phyloP scores from a whole-genome alignment of 2,888 invertebrate genomes.

The Ornithoptera alexandrae region DNA sequence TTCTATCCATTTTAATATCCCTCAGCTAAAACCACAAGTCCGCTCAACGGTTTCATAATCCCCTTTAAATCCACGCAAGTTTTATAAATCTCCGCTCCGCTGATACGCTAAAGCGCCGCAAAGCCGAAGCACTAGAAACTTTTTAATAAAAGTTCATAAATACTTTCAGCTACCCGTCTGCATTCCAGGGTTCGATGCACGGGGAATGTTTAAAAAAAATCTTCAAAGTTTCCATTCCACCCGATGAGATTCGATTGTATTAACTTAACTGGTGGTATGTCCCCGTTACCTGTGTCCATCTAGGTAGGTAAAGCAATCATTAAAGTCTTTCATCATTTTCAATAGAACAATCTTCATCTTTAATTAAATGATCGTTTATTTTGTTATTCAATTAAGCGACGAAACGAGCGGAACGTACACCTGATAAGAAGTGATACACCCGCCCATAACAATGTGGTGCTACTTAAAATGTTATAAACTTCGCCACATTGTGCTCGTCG shows the following conservation, averaged over 20 bases:
- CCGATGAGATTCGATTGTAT: slow-evolving; percentile 2
- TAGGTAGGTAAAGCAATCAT: too few relatives aligned
- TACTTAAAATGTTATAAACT: too few relatives aligned
- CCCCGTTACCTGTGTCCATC: too few relatives aligned
- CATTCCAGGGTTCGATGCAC: slow-evolving; percentile 11
- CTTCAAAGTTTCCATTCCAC: slow-evolving; percentile 13
- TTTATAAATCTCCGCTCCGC: slow-evolving; percentile 16
- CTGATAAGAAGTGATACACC: too few relatives aligned
- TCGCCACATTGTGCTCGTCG: too few relatives aligned
- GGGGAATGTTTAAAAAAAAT: slow-evolving; percentile 8
- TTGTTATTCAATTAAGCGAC: too few relatives aligned
- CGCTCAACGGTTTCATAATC: slow-evolving; percentile 17
- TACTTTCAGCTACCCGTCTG: slow-evolving; percentile 14
- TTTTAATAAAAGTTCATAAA: slow-evolving; percentile 21
- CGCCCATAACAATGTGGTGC: too few relatives aligned
- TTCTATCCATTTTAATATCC: not conserved
- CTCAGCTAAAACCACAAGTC: slow-evolving; percentile 7
- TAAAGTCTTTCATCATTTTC: too few relatives aligned
- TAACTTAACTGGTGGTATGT: too few relatives aligned
- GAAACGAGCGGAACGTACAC: too few relatives aligned
- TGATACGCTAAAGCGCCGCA: slow-evolving; percentile 21
- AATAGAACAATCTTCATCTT: too few relatives aligned
- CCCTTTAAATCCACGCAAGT: slow-evolving; percentile 8
- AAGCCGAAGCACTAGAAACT: slow-evolving; percentile 21
- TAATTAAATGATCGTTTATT: too few relatives aligned